Evolutionary conservation across 2,888 invertebrate genomes (phyloP), one percentile per base, ranked within the genome.

Genomic region (Mechanitis messenoides): DNA sequence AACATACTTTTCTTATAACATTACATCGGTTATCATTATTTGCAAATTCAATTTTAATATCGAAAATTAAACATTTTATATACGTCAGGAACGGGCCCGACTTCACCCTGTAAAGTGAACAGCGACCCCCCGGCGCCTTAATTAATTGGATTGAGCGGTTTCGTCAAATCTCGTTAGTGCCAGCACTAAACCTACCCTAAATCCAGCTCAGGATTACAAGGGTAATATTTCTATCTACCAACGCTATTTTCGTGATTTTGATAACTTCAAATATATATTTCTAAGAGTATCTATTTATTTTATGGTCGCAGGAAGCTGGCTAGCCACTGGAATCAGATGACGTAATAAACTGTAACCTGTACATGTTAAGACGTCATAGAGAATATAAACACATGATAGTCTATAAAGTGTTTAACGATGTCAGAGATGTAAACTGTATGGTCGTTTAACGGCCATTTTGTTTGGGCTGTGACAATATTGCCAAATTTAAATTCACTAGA

Each of bases 91-190:
- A 42, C 11, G 6, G 42, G 42, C 42, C 42, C 42, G 9, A 42
- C 42, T 42, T 42, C n/a, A 31, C 31, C 50, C 50, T 31, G 35
- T 35, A 35, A 3, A 35, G 35, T 35, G 35, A 11, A 28, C 53
- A 57, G 9, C 28, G 55, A 38, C 63, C 63, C 68, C 59, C 56
- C 46, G 68, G 66, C 69, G 63, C 58, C 65, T 46, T 58, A 59
- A 69, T 69, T 70, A 71, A 71, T 71, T 69, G 68, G 67, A 71
- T 68, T 56, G 56, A 55, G 54, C 59, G 58, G 57, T 64, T 64
- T 47, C 59, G 60, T 60, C 62, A 62, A 62, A 64, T 61, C 66
- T 59, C 55, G 61, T 66, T 66, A 66, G 57, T 33, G 11, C 60
- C 42, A 56, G 59, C 47, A 56, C 20, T 59, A 56, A 62, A 59